These are phyloP conservation scores for Hetaerina americana DNA, from an alignment of 1,140 invertebrate genomes.

Conservation along the genomic window DNA sequence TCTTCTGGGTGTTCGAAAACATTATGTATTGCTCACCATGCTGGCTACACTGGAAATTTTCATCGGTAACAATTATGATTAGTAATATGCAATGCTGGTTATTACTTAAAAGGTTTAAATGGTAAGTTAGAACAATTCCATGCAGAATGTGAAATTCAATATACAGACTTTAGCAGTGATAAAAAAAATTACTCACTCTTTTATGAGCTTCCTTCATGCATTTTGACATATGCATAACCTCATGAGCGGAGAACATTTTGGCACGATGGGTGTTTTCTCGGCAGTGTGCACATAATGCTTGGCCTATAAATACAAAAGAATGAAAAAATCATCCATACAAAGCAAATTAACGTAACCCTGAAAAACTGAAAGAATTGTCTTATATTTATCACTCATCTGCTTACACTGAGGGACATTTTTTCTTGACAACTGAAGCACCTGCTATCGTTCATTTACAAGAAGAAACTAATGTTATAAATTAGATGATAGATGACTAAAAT, in stretches of 20 bases:
- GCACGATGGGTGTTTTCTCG: constrained; percentile 55
- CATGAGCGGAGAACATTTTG: constrained; percentile 59
- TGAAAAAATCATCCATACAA: neutral
- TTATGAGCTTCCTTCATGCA: constrained; percentile 47
- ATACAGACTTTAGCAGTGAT: neutral
- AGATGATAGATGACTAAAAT: too few relatives aligned
- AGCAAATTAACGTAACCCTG: too few relatives aligned
- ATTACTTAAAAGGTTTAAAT: neutral
- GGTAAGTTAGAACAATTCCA: neutral
- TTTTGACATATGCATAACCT: constrained; percentile 56
- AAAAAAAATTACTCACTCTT: constrained; percentile 28
- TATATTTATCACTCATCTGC: too few relatives aligned
- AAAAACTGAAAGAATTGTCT: too few relatives aligned
- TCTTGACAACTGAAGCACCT: too few relatives aligned
- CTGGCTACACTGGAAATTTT: constrained; percentile 37
- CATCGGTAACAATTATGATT: too few relatives aligned
- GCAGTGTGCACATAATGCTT: constrained; percentile 52
- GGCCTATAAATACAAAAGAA: constrained; percentile 41
- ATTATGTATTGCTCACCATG: constrained; percentile 59
- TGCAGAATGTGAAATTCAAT: neutral
- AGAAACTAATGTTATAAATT: too few relatives aligned
- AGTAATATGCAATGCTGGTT: too few relatives aligned
- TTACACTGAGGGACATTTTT: too few relatives aligned
- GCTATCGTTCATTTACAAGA: too few relatives aligned
- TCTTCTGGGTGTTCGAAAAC: constrained; percentile 50